Conservation (phyloP, 1,140 invertebrate species). For the Drosophila takahashii region DNA sequence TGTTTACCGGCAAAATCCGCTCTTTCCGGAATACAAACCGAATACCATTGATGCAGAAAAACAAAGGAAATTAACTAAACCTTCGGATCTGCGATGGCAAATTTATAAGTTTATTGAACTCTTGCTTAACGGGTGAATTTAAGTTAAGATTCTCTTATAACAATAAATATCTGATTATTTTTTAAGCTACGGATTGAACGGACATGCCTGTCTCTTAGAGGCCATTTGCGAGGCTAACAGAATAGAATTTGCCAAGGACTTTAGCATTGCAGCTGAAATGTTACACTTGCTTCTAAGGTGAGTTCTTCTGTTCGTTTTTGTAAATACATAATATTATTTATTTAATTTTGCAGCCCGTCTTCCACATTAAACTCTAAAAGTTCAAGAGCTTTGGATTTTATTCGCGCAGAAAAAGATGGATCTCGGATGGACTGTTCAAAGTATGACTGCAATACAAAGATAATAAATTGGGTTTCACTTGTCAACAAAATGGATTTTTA, state of each 20-base stretch:
- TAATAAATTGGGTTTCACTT: slow-evolving; percentile 11
- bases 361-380: slow-evolving; percentile 16
- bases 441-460: slow-evolving; percentile 17
- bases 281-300: slow-evolving; percentile 22
- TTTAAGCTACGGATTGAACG: slow-evolving; percentile 10
- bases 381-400: neutral
- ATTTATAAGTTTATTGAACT: slow-evolving; percentile 9
- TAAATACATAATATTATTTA: neutral
- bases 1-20: slow-evolving; percentile 15
- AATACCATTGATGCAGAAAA: neutral
- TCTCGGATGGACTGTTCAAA: neutral
- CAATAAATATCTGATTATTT: neutral
- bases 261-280: slow-evolving; percentile 8
- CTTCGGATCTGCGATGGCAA: slow-evolving; percentile 10
- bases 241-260: slow-evolving; percentile 2
- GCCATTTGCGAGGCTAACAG: slow-evolving; percentile 14
- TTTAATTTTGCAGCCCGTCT: slow-evolving; percentile 1
- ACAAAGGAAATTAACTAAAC: neutral
- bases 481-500: neutral
- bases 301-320: neutral
- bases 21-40: slow-evolving; percentile 14
- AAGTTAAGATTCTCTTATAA: no score
- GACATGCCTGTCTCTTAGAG: slow-evolving; percentile 15
- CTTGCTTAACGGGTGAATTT: slow-evolving; percentile 3
- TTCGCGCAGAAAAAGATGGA: slow-evolving; percentile 11